Evolutionary conservation across 2,113 vertebrate genomes (phyloP).

Genomic region (Sylvicapra grimmia): DNA sequence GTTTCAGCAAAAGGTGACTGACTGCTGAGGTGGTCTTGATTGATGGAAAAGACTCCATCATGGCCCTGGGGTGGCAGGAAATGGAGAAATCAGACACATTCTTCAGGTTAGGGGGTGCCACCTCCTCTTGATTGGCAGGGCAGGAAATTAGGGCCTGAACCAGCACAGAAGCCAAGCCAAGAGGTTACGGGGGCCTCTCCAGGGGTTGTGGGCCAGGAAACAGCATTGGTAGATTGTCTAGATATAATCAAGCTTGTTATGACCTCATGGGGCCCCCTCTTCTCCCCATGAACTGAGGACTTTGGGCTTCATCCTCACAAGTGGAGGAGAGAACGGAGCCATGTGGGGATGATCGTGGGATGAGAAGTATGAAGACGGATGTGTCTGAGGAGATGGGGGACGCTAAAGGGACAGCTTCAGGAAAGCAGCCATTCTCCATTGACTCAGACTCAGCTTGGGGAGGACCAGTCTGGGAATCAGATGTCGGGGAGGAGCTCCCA

Average conservation of each 20-base stretch:
- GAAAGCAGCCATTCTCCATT: neutral
- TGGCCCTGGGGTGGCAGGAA: neutral
- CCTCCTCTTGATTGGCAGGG: slow-evolving; percentile 32
- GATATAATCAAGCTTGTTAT: slow-evolving; percentile 46
- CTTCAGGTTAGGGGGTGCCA: neutral
- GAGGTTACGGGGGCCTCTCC: neutral
- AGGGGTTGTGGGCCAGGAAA: neutral
- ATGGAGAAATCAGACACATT: slow-evolving; percentile 34
- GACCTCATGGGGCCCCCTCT: slow-evolving; percentile 20
- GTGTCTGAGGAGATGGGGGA: neutral
- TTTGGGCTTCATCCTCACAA: neutral
- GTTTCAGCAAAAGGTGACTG: slow-evolving; percentile 8
- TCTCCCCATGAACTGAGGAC: neutral
- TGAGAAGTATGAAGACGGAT: neutral
- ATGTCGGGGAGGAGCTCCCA: neutral
- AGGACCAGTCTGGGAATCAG: neutral
- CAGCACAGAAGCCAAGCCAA: slow-evolving; percentile 32
- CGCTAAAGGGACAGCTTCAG: neutral
- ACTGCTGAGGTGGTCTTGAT: neutral
- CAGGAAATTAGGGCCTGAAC: slow-evolving; percentile 48
- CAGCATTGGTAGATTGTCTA: slow-evolving; percentile 1
- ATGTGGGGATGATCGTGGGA: neutral
- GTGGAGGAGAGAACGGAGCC: neutral
- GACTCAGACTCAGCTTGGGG: neutral
- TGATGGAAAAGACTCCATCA: slow-evolving; percentile 22